Evolutionary conservation across 1,140 invertebrate genomes (phyloP), one percentile per base, ranked within the genome.

Genomic region (Zaprionus davidi): DNA sequence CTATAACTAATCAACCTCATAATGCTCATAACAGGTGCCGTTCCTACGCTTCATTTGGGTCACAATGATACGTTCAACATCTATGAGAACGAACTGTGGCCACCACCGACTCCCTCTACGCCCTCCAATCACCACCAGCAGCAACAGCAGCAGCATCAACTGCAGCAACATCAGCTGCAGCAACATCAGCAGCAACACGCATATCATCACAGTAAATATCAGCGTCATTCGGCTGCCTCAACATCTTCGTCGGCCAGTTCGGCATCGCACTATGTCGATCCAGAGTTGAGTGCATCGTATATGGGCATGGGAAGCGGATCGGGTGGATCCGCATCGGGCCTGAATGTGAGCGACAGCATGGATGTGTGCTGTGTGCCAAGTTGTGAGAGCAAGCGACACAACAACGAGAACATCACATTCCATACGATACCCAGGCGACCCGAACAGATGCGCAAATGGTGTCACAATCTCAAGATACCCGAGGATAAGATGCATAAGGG

Each of bases 61-160:
- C 91, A 92, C 67, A 92, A 90, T 20, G 91, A 92, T 60, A 91
- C 79, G 12, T 92, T 92, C 22, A 91, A 92, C 60, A 87, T 92
- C n/a, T 92, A 92, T 53, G 87, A 92, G 57, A 92, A 92, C 53
- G 91, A 92, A 46, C 31, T 92, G 36, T 91, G 85, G 78, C 85
- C 91, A 2, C 87, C 91, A 22, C 91, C 91, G 6, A 72, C 80
- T 2, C 56, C 85, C 2, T 59, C 78, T 2, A 71, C 57, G 22
- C 60, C 68, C 20, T 66, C 71, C 5, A 66, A 55, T 24, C 67
- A 72, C 22, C 57, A 71, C 15, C 64, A 76, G 1, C 73, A 71
- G 11, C 77, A 72, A 1, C 77, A 60, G n/a, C 31, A 66, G 5
- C 75, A 64, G 11, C 57, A 66, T 4, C 65, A 75, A 28, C 60